Evolutionary conservation across 2,888 invertebrate genomes (phyloP).

Genomic region (Abrostola tripartita): DNA sequence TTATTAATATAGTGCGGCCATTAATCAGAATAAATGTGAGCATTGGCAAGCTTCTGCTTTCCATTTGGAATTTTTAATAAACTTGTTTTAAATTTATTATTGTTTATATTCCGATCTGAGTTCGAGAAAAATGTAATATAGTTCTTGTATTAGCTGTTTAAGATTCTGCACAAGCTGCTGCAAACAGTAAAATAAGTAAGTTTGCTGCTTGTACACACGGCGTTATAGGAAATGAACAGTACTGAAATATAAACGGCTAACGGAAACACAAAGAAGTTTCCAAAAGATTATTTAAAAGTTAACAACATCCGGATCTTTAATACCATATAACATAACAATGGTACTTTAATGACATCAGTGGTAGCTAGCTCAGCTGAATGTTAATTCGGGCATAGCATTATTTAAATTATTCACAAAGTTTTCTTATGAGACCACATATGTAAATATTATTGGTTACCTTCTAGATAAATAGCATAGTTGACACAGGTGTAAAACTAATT

Average conservation of each 20-base stretch:
- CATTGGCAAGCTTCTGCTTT: conserved; percentile 40
- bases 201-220: conserved; percentile 34
- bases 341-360: too few relatives aligned
- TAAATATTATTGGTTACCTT: too few relatives aligned
- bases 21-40: conserved; percentile 56
- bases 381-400: too few relatives aligned
- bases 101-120: conserved; percentile 30
- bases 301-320: not conserved
- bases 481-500: too few relatives aligned
- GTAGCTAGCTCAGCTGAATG: too few relatives aligned
- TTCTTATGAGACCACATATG: too few relatives aligned
- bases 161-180: conserved; percentile 40
- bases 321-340: too few relatives aligned
- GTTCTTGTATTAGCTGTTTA: conserved; percentile 36
- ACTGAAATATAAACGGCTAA: conserved; percentile 2
- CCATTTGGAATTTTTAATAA: conserved; percentile 46
- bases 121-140: conserved; percentile 33
- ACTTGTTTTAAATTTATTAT: conserved; percentile 44
- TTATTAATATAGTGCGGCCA: conserved; percentile 53
- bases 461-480: too few relatives aligned
- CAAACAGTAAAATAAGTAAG: conserved; percentile 41
- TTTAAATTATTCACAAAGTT: too few relatives aligned
- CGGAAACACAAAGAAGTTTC: conserved; percentile 24
- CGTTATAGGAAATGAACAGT: conserved; percentile 22
- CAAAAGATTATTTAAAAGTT: conserved; percentile 11